Evolutionary conservation across 2,797 vertebrate species (phyloP).

Genomic region (Scomberomorus guttatus): DNA sequence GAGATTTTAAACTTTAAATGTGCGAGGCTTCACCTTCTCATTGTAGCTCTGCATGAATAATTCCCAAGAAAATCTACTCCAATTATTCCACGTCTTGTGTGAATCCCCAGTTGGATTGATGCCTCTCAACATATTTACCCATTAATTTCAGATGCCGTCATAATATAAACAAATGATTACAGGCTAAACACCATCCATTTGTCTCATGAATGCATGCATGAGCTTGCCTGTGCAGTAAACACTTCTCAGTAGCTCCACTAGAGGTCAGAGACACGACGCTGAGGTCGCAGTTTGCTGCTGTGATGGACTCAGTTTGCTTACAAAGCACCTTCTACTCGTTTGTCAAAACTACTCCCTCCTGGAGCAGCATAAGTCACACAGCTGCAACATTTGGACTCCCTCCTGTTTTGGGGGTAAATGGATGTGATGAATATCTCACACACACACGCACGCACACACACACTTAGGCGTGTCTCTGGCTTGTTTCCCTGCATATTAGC

Average conservation of each 20-base stretch:
- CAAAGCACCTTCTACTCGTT: slow-evolving; percentile 72
- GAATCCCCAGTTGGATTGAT: slow-evolving; percentile 23
- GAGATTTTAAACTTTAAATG: slow-evolving; percentile 20
- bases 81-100: slow-evolving; percentile 6
- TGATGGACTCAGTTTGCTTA: slow-evolving; percentile 69
- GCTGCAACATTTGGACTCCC: slow-evolving; percentile 57
- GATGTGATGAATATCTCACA: slow-evolving; percentile 53
- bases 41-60: slow-evolving; percentile 16
- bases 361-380: slow-evolving; percentile 69
- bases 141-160: slow-evolving; percentile 5
- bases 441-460: background rate
- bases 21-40: background rate
- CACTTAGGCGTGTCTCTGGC: slow-evolving; percentile 33
- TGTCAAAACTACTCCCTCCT: slow-evolving; percentile 64
- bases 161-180: slow-evolving; percentile 22
- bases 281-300: slow-evolving; percentile 22
- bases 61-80: background rate
- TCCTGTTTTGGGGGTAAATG: slow-evolving; percentile 32
- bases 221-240: background rate
- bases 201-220: slow-evolving; percentile 45
- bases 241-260: slow-evolving; percentile 64
- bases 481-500: slow-evolving; percentile 36
- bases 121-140: slow-evolving; percentile 1
- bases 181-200: slow-evolving; percentile 29
- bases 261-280: slow-evolving; percentile 60